Conservation (phyloP, 2,888 invertebrate species). For the Cephus runcator region DNA sequence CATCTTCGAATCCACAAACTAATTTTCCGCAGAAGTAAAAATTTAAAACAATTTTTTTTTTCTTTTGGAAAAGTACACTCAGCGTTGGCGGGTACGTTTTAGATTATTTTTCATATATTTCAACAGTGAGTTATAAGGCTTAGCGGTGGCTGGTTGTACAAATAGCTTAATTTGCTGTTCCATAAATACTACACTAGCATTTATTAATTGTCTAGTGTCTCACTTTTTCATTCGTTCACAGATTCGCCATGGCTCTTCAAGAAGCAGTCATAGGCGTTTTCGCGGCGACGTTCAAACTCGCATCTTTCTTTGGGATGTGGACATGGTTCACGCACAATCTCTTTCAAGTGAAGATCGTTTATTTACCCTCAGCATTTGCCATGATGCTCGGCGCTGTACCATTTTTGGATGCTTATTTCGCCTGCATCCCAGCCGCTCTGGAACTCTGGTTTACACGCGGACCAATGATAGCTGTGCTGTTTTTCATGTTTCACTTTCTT, state of each 20-base stretch:
- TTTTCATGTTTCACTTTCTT: slow-evolving; percentile 87
- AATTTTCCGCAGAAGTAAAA: background rate
- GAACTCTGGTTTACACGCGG: slow-evolving; percentile 96
- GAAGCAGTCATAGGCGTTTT: slow-evolving; percentile 94
- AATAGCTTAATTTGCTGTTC: no score
- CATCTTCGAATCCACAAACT: background rate
- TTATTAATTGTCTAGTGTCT: background rate
- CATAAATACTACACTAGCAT: background rate
- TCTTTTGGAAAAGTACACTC: slow-evolving; percentile 10
- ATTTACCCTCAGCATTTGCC: slow-evolving; percentile 93
- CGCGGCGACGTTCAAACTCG: slow-evolving; percentile 96
- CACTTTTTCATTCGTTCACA: slow-evolving; percentile 53
- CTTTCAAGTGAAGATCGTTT: slow-evolving; percentile 94
- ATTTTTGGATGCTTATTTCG: slow-evolving; percentile 95
- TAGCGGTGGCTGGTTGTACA: no score
- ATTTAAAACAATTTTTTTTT: slow-evolving; percentile 3
- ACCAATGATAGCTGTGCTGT: slow-evolving; percentile 81
- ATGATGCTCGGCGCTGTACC: slow-evolving; percentile 95
- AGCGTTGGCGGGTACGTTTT: slow-evolving; percentile 15
- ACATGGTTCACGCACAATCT: slow-evolving; percentile 97
- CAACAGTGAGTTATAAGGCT: no score
- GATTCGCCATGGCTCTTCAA: slow-evolving; percentile 85
- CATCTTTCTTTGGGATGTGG: slow-evolving; percentile 96
- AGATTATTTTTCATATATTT: no score
- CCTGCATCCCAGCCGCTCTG: slow-evolving; percentile 91